Percentiles rank a stretch among this genome's conserved stretches.
phyloP scores from a whole-genome alignment of 1,140 invertebrate genomes.

The Drosophila truncata region DNA sequence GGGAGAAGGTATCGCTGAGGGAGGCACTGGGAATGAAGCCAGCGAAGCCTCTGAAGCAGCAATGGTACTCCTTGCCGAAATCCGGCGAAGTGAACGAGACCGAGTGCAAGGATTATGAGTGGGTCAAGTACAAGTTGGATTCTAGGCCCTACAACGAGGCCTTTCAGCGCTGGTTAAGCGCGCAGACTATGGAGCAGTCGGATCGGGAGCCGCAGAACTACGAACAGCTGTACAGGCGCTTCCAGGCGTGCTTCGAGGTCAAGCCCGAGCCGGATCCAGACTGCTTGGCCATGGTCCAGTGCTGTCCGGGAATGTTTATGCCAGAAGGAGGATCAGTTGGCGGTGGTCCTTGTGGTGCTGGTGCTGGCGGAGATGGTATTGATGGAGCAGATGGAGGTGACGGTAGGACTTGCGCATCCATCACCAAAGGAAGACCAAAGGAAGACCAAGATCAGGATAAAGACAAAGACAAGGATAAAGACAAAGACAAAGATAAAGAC shows the following conservation, averaged over 20 bases:
- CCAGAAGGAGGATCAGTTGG: background rate
- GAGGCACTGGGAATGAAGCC: constrained; percentile 7
- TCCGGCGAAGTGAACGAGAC: constrained; percentile 13
- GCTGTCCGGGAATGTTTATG: constrained; percentile 16
- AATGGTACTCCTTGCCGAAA: constrained; percentile 30
- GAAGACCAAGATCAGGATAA: background rate
- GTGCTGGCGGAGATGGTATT: background rate
- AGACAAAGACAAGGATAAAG: too few species aligned
- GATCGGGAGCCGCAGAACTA: constrained; percentile 42
- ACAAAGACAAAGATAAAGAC: background rate
- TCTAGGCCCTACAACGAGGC: constrained; percentile 19
- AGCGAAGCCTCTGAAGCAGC: background rate
- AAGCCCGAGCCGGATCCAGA: background rate
- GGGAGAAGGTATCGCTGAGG: background rate
- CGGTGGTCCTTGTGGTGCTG: background rate
- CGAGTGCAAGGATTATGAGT: constrained; percentile 50
- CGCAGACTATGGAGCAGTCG: background rate
- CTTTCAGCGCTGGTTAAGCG: constrained; percentile 10
- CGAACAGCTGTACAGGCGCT: constrained; percentile 50
- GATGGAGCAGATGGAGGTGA: background rate
- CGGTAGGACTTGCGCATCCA: background rate
- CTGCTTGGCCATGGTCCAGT: constrained; percentile 22
- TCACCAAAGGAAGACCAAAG: background rate
- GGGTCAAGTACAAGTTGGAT: constrained; percentile 53
- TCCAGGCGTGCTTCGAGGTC: constrained; percentile 49